Conservation (phyloP, 2,888 invertebrate species). For the Trilocha varians region DNA sequence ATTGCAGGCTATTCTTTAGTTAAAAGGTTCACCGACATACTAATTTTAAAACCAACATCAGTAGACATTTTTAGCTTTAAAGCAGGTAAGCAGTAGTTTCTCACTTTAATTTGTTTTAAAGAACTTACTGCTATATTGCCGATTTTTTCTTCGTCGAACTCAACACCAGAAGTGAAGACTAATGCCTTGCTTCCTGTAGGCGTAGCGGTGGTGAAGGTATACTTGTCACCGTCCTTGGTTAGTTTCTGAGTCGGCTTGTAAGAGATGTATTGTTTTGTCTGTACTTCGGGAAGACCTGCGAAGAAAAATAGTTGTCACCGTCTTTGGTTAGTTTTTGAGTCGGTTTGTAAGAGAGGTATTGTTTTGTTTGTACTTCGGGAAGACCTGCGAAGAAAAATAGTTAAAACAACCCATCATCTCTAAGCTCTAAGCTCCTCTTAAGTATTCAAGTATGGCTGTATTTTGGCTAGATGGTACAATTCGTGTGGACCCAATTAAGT, state of each 20-base stretch:
- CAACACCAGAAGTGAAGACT: slow-evolving; percentile 4
- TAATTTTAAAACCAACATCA: no score
- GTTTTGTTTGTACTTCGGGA: no score
- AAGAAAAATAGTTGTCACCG: no score
- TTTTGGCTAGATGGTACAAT: no score
- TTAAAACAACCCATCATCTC: no score
- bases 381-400: slow-evolving; percentile 4
- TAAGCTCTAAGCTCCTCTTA: no score
- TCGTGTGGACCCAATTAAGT: no score
- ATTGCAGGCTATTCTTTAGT: no score
- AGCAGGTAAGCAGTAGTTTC: no score
- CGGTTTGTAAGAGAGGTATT: background rate
- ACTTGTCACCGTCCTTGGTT: slow-evolving; percentile 1
- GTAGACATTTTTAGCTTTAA: background rate
- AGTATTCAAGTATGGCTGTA: no score
- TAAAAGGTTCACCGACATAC: no score
- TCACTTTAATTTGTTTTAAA: background rate
- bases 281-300: slow-evolving; percentile 1
- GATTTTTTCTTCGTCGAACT: slow-evolving; percentile 1
- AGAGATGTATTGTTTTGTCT: background rate
- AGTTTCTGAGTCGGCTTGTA: slow-evolving; percentile 1
- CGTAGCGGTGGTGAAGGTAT: background rate
- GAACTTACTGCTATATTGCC: background rate
- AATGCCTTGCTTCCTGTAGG: background rate
- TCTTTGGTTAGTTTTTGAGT: background rate